Percentiles rank a stretch among this genome's conserved stretches.
Evolutionary conservation across 2,113 vertebrate genomes (phyloP).

Genomic region (Neopipo cinnamomea): DNA sequence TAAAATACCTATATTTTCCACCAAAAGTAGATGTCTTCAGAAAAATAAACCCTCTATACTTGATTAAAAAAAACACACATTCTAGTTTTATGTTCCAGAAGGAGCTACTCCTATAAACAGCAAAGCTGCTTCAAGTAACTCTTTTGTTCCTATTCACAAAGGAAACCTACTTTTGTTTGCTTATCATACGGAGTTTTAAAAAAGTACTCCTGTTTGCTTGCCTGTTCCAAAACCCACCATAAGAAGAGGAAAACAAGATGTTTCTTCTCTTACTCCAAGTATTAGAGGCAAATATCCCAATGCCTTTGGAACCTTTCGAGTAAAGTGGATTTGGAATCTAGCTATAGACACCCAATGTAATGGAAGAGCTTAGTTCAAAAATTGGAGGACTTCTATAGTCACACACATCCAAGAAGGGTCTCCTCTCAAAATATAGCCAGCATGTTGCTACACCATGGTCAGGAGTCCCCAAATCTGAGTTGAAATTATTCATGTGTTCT

Average conservation of each 20-base stretch:
- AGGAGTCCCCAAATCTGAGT: not conserved
- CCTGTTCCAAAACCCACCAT: not conserved
- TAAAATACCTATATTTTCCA: not conserved
- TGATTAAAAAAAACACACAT: not conserved
- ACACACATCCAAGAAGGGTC: not conserved
- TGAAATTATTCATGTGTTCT: not conserved
- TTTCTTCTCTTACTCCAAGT: not conserved
- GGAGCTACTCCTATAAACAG: not conserved
- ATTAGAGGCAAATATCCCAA: not conserved
- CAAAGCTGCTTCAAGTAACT: not conserved
- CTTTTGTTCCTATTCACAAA: not conserved
- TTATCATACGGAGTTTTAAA: not conserved
- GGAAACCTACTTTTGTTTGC: constrained; percentile 7
- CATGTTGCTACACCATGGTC: not conserved
- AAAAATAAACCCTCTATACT: not conserved
- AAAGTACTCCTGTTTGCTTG: not conserved
- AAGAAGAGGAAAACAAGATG: not conserved
- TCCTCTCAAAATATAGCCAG: not conserved
- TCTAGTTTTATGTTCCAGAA: not conserved
- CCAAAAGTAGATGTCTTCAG: not conserved
- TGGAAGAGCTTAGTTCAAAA: not conserved
- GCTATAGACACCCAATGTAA: not conserved
- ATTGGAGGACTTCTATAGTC: not conserved
- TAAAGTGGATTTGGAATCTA: not conserved
- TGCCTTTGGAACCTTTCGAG: not conserved